Evolutionary conservation across 2,888 invertebrate genomes (phyloP), one percentile per base, ranked within the genome.

Genomic region (Hypolimnas misippus): DNA sequence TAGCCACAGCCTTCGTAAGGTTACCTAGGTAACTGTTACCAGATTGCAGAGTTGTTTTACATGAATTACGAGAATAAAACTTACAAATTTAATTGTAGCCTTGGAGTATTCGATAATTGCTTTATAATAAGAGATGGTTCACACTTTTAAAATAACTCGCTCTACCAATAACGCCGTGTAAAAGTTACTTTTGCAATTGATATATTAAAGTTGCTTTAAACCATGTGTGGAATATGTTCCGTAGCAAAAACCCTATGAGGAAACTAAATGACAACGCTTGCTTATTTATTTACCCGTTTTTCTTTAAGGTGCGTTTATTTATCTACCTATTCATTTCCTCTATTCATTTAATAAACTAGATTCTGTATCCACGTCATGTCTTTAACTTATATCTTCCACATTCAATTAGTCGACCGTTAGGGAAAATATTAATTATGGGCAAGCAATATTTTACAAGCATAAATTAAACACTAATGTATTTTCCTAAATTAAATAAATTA

Each of bases 251-350:
- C 17, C 16, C 44, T 17, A 53, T 21, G 44, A 59, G 53, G 52
- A 53, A 59, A 52, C 52, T 33, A 6, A 33, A 19, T 53, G 49
- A 49, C 58, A 42, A 19, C 33, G 35, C 40, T 10, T n/a, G 46
- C 10, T 60, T 49, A 60, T 35, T 46, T 60, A 49, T 54, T 40
- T 59, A 53, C 49, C 46, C 33, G 49, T 52, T 52, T 35, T 52
- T 35, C 19, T 52, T 12, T 52, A 35, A 52, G 14, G 16, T 51
- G 51, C 51, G 17, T 14, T 35, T 35, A 33, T 35, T 35, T 52
- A 52, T 35, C 51, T 29, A 52, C 19, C 17, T 49, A 49, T 21
- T 19, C 38, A 17, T 31, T 59, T 55, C 19, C 49, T 17, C 10
- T 40, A 16, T 33, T 42, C 12, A 40, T 31, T 52, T 51, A 31